phyloP scores from a whole-genome alignment of 35 echinoderm and acorn worm genomes.

The Holothuria glaberrima region DNA sequence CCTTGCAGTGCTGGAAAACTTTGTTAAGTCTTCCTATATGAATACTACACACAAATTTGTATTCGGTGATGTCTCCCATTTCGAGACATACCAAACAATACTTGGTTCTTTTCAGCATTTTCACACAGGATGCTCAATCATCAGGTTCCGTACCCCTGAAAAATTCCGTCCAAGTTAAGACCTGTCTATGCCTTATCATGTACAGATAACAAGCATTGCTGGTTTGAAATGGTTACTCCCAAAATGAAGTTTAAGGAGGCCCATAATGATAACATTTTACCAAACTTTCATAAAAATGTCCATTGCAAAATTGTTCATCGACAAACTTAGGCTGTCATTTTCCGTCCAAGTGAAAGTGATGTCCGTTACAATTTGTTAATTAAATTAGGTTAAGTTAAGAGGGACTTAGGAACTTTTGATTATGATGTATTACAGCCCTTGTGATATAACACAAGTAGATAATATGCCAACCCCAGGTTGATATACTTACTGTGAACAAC shows the following conservation, averaged over 20 bases:
- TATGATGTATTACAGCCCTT: no score
- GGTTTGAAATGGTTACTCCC: constrained; percentile 6
- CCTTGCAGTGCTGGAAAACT: not conserved
- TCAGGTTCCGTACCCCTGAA: not conserved
- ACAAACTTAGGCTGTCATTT: no score
- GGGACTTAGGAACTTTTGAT: no score
- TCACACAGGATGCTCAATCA: not conserved
- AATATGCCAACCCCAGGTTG: no score
- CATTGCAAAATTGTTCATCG: no score
- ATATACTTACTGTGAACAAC: no score
- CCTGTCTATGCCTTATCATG: not conserved
- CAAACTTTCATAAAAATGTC: not conserved
- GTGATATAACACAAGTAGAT: no score
- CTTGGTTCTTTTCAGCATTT: not conserved
- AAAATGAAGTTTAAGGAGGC: not conserved
- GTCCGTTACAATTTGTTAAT: no score
- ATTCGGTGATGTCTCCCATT: not conserved
- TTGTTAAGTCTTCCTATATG: not conserved
- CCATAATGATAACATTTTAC: not conserved
- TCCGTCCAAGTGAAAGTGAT: no score
- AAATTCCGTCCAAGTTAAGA: not conserved
- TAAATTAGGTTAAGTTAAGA: no score
- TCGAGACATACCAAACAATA: not conserved
- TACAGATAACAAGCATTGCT: not conserved
- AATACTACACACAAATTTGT: not conserved